These are phyloP conservation scores for Neoitamus cyanurus DNA, from an alignment of 2,888 invertebrate species.

Conservation along the genomic window DNA sequence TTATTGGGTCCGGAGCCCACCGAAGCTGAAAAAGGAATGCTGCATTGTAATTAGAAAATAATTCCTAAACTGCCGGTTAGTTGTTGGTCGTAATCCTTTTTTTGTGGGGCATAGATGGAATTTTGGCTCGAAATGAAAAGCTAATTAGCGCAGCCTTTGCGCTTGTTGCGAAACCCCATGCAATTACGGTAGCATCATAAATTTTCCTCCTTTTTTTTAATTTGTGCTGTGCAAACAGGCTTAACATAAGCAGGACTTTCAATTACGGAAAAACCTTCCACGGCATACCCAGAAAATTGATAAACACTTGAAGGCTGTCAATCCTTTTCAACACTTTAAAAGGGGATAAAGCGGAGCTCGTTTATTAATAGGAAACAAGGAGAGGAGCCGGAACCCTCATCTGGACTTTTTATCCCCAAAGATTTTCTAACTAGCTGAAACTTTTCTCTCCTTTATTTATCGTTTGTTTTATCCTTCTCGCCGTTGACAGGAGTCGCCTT, in stretches of 20 bases:
- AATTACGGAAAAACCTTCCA: not conserved
- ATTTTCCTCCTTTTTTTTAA: not conserved
- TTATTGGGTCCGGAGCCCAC: no score
- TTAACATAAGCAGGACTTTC: not conserved
- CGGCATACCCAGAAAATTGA: not conserved
- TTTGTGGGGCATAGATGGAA: not conserved
- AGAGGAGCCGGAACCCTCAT: not conserved
- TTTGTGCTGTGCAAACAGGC: not conserved
- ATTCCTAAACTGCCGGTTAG: not conserved
- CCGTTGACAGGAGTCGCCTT: conserved; percentile 20
- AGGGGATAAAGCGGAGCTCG: conserved; percentile 16
- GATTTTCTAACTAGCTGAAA: conserved; percentile 28
- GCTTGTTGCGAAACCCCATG: not conserved
- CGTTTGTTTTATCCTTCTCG: conserved; percentile 22
- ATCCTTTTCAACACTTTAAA: conserved; percentile 36
- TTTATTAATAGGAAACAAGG: conserved; percentile 30
- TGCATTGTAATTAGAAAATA: not conserved
- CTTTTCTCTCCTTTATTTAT: conserved; percentile 7
- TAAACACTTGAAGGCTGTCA: conserved; percentile 35
- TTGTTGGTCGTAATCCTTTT: not conserved
- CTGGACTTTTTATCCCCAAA: conserved; percentile 24
- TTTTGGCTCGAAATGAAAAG: not conserved
- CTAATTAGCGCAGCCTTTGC: not conserved
- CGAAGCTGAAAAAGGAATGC: no score
- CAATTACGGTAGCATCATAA: not conserved